These are phyloP conservation scores for Arrhopalites spinosus DNA, from an alignment of 2,888 invertebrate species.

Conservation along the genomic window DNA sequence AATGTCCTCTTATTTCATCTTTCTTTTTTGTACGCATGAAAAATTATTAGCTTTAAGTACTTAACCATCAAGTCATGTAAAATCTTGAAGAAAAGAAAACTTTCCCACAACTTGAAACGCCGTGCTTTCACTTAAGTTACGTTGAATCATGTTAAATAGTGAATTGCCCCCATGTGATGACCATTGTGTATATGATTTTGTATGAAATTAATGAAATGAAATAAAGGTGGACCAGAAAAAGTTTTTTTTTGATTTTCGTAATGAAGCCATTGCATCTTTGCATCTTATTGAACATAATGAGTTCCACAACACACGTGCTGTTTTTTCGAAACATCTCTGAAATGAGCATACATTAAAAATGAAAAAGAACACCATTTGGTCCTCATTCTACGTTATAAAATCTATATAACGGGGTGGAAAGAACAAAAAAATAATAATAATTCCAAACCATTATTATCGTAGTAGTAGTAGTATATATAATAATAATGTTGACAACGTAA, in stretches of 20 bases:
- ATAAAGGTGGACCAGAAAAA: background rate
- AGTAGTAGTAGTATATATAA: slow-evolving; percentile 11
- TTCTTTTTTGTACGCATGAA: too few relatives aligned
- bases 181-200: background rate
- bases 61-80: too few relatives aligned
- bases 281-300: slow-evolving; percentile 38
- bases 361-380: slow-evolving; percentile 40
- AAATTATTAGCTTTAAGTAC: too few relatives aligned
- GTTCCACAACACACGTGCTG: slow-evolving; percentile 36
- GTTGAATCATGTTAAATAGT: too few relatives aligned
- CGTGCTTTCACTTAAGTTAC: too few relatives aligned
- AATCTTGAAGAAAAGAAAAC: too few relatives aligned
- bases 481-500: slow-evolving; percentile 24
- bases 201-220: background rate
- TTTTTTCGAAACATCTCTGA: slow-evolving; percentile 28
- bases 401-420: slow-evolving; percentile 23
- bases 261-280: slow-evolving; percentile 38
- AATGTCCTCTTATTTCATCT: too few relatives aligned
- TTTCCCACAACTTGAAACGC: too few relatives aligned
- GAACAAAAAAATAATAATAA: slow-evolving; percentile 21
- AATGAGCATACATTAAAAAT: slow-evolving; percentile 35
- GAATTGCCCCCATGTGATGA: too few relatives aligned
- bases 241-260: slow-evolving; percentile 5
- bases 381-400: slow-evolving; percentile 23
- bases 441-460: slow-evolving; percentile 18